Evolutionary conservation across 2,888 invertebrate species (phyloP).

Genomic region (Epiblema foenella): DNA sequence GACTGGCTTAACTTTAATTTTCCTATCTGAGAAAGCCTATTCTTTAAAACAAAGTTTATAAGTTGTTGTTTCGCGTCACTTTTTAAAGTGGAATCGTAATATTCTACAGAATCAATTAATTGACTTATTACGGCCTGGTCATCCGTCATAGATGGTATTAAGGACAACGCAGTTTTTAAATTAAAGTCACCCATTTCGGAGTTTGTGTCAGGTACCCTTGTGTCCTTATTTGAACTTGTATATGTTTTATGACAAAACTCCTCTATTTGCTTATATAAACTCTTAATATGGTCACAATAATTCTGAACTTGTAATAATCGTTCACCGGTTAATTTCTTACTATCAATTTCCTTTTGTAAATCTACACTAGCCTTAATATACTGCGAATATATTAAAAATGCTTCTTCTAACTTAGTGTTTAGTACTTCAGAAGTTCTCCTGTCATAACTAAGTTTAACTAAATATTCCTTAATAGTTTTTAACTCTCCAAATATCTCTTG

Average conservation of each 20-base stretch:
- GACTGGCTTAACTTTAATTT: slow-evolving; percentile 18
- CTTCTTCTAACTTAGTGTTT: too few species aligned
- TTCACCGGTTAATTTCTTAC: background rate
- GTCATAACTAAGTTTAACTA: too few species aligned
- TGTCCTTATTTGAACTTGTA: slow-evolving; percentile 18
- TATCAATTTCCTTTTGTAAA: background rate
- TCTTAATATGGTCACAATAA: slow-evolving; percentile 6
- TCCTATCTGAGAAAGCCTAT: slow-evolving; percentile 6
- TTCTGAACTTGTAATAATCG: background rate
- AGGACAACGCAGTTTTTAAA: slow-evolving; percentile 21
- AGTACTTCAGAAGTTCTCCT: too few species aligned
- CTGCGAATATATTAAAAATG: too few species aligned
- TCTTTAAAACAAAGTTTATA: slow-evolving; percentile 13
- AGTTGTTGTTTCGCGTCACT: background rate
- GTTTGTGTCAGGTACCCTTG: background rate
- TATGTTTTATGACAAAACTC: slow-evolving; percentile 7
- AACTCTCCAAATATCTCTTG: too few species aligned
- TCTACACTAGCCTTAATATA: background rate
- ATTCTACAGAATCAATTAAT: slow-evolving; percentile 15
- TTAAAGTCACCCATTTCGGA: slow-evolving; percentile 20
- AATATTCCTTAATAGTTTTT: too few species aligned
- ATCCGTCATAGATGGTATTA: too few species aligned
- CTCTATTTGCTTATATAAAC: slow-evolving; percentile 5
- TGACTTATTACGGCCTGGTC: slow-evolving; percentile 11
- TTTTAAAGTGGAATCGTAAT: slow-evolving; percentile 12